Conservation (phyloP, 1,140 invertebrate genomes). For the Formica selysi region DNA sequence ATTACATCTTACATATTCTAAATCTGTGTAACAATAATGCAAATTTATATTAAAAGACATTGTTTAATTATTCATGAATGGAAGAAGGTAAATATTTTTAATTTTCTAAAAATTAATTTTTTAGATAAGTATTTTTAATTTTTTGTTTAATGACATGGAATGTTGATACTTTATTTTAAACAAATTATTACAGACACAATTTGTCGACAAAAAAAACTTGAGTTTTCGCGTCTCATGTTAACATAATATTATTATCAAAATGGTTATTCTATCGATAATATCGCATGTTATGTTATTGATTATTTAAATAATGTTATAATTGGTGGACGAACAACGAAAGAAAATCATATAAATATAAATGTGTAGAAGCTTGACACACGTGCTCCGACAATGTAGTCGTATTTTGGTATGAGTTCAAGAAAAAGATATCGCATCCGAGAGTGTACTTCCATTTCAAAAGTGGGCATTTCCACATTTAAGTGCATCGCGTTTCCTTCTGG, state of each 20-base stretch:
- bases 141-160: background rate
- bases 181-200: background rate
- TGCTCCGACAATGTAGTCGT: conserved; percentile 21
- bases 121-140: background rate
- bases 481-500: conserved; percentile 36
- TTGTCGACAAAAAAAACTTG: background rate
- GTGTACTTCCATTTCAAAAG: conserved; percentile 43
- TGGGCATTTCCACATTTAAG: conserved; percentile 56
- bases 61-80: background rate
- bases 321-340: background rate
- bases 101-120: background rate
- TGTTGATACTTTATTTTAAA: background rate
- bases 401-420: conserved; percentile 23
- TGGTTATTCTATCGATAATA: background rate
- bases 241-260: background rate
- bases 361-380: background rate
- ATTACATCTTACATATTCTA: background rate
- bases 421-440: conserved; percentile 36
- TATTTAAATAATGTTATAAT: background rate
- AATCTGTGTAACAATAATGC: too few relatives aligned
- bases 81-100: background rate
- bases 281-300: background rate
- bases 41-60: background rate
- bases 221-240: background rate
- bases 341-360: conserved; percentile 6